These are phyloP conservation scores for Xylophagus ater DNA, from an alignment of 2,888 invertebrate genomes.

Conservation along the genomic window DNA sequence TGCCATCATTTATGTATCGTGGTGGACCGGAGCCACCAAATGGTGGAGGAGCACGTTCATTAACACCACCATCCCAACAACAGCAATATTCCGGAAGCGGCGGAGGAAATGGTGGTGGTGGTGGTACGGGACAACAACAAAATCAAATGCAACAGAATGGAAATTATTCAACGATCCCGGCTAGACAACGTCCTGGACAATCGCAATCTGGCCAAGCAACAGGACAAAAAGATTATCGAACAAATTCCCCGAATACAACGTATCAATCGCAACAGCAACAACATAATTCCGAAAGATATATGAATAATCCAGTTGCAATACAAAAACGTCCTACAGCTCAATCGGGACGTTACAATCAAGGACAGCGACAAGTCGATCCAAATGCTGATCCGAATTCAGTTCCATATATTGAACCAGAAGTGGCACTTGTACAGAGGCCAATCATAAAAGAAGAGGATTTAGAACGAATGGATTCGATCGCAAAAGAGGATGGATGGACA, in stretches of 20 bases:
- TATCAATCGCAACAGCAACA: constrained; percentile 9
- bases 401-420: constrained; percentile 41
- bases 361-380: constrained; percentile 2
- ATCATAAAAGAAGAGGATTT: constrained; percentile 90
- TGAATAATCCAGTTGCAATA: constrained; percentile 10
- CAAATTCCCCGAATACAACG: constrained; percentile 22
- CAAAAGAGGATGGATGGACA: constrained; percentile 84
- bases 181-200: constrained; percentile 16
- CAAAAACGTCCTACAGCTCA: constrained; percentile 12
- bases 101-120: constrained; percentile 20
- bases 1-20: constrained; percentile 62
- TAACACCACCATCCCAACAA: constrained; percentile 28
- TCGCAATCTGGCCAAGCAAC: constrained; percentile 6
- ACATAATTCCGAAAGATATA: constrained; percentile 5
- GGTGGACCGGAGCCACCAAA: constrained; percentile 22
- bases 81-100: constrained; percentile 12
- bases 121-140: constrained; percentile 7
- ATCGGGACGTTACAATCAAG: constrained; percentile 7
- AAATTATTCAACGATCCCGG: constrained; percentile 13
- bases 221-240: constrained; percentile 24
- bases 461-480: constrained; percentile 82
- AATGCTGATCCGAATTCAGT: constrained; percentile 25
- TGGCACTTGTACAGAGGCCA: constrained; percentile 62
- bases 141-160: constrained; percentile 15
- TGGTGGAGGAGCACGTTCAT: constrained; percentile 16